Evolutionary conservation across 2,797 vertebrate species (phyloP), one percentile per base, ranked within the genome.

Genomic region (Chromis chromis): DNA sequence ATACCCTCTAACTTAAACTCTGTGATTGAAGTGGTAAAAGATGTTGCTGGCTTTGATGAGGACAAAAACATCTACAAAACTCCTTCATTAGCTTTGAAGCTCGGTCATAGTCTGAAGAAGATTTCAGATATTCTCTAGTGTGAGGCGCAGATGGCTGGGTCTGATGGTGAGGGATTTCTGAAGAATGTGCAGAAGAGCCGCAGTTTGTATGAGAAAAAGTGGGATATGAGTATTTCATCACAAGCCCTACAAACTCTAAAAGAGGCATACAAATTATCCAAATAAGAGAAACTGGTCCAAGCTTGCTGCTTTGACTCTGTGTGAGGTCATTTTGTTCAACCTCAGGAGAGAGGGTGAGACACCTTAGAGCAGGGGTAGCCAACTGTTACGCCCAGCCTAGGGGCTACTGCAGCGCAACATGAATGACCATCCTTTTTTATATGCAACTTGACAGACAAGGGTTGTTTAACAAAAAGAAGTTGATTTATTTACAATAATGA

Each of bases 31-130:
- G 69, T 60, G 12, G 53, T 85, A 0, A 73, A 64, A 9, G 25
- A 57, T 1, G 59, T 59, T 0, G 39, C 70, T 7, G 76, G 70
- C 2, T 68, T 54, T 52, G n/a, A 80, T 54, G 44, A 80, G 3
- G 56, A 39, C 1, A 70, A 1, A 12, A 55, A 72, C 31, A 13
- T 1, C 4, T 63, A 73, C 21, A 73, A 72, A 61, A 65, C 56
- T 44, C 71, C 69, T n/a, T 75, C 60, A 3, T 1, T 75, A 28
- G 67, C 67, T 22, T 50, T 69, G 1, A 75, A 78, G 13, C 22
- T 84, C 0, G 69, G 59, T 5, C 67, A 78, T 11, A 68, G 46
- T 59, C 48, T 75, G 1, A 67, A 66, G 19, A 78, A 66, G 50
- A 62, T 70, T 0, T 10, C 40, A 19, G 40, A 68, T 49, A 63